Evolutionary conservation across 2,888 invertebrate species (phyloP).

Genomic region (Plagiodera versicolora): DNA sequence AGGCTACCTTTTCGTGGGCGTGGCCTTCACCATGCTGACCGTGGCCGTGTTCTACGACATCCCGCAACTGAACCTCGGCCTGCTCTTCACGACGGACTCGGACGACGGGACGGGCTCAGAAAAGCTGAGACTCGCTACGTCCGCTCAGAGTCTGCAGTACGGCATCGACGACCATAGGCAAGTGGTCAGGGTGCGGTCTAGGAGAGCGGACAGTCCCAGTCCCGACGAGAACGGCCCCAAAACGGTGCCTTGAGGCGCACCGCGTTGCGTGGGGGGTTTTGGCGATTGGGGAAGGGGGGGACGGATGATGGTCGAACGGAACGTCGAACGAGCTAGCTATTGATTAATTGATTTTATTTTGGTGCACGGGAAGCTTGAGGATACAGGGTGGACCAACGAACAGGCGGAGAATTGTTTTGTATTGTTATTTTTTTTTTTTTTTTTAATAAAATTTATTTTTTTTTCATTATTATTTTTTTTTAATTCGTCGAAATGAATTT

Average conservation of each 20-base stretch:
- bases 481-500: too few species aligned
- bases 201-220: conserved; percentile 69
- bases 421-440: too few species aligned
- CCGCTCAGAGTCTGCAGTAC: conserved; percentile 56
- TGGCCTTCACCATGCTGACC: conserved; percentile 82
- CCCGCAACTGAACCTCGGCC: conserved; percentile 82
- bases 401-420: too few species aligned
- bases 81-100: conserved; percentile 64
- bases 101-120: conserved; percentile 61
- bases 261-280: neutral
- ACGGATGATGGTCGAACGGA: too few species aligned
- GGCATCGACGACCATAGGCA: conserved; percentile 54
- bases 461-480: too few species aligned
- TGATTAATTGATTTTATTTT: too few species aligned
- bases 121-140: conserved; percentile 66
- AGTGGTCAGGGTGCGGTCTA: conserved; percentile 65
- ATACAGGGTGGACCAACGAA: too few species aligned
- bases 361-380: too few species aligned
- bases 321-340: too few species aligned
- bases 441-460: too few species aligned
- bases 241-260: conserved; percentile 19
- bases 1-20: conserved; percentile 80
- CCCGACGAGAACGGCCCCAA: conserved; percentile 67
- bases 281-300: too few species aligned
- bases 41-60: conserved; percentile 86